phyloP scores from a whole-genome alignment of 2,797 vertebrate species.

The Pogoniulus pusillus region DNA sequence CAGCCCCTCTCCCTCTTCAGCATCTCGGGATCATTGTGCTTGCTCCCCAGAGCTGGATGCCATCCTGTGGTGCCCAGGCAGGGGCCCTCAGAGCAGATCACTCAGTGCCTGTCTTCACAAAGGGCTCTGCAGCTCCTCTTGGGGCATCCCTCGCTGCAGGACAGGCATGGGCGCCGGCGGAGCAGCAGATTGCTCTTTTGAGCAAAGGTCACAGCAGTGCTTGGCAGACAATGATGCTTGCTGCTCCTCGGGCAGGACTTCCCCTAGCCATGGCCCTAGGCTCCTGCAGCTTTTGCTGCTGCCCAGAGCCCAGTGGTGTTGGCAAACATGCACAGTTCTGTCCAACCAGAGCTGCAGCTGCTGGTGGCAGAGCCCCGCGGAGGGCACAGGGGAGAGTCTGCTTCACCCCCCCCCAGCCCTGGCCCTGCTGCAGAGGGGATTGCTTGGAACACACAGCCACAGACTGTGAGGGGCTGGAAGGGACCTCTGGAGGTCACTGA shows the following conservation, averaged over 20 bases:
- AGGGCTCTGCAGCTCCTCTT: neutral
- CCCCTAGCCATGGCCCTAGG: constrained; percentile 5
- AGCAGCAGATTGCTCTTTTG: constrained; percentile 13
- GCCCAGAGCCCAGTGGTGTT: neutral
- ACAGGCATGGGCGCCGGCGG: constrained; percentile 4
- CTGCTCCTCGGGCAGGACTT: neutral
- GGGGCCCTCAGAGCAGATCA: neutral
- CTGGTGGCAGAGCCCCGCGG: too few relatives aligned
- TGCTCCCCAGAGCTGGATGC: neutral
- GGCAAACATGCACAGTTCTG: too few relatives aligned
- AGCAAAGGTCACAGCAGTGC: constrained; percentile 54
- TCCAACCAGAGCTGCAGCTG: too few relatives aligned
- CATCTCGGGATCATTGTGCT: neutral
- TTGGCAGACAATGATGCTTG: neutral
- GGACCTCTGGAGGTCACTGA: too few relatives aligned
- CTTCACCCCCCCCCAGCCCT: too few relatives aligned
- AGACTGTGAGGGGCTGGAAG: too few relatives aligned
- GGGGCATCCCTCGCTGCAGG: constrained; percentile 5
- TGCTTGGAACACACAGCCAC: too few relatives aligned
- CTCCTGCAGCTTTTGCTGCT: neutral
- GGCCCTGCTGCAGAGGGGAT: too few relatives aligned
- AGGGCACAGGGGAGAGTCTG: too few relatives aligned
- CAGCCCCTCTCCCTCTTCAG: neutral
- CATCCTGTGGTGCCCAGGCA: neutral
- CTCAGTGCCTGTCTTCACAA: neutral